Evolutionary conservation across 2,113 vertebrate genomes (phyloP), one percentile per base, ranked within the genome.

Genomic region (Otocyon megalotis): DNA sequence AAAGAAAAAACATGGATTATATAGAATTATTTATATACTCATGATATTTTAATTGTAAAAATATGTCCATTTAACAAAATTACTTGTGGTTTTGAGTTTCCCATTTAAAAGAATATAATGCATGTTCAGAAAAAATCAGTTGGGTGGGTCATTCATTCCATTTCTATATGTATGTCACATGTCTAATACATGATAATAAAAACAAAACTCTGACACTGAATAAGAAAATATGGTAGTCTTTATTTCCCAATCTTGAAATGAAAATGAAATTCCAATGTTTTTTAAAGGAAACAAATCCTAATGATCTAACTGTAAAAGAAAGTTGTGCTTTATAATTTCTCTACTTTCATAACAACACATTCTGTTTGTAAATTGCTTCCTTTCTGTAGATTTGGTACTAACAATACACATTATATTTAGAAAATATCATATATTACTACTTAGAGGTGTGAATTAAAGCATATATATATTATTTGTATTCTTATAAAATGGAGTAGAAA

Each of bases 101-200:
- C 30, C 67, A 43, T 48, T 96, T 94, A 95, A 98, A 92, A 96
- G 2, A 79, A 92, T 69, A 93, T 15, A 80, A 80, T 28, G 16
- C 74, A 74, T 94, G 95, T 60, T 94, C 48, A 95, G 76, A 97
- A 96, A 93, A 65, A 88, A 62, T 97, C 69, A 98, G 58, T 54
- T 89, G 62, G 76, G 58, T 26, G 65, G 91, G 90, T 97, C 87
- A 96, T 93, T 97, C n/a, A 53, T 37, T 80, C 88, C 48, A 95
- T 98, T 97, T 98, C 62, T 95, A 97, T 95, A 37, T 76, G 30
- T 80, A 94, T 94, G 62, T 96, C 94, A 98, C 93, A 37, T 93
- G 71, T 88, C 32, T 97, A 76, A 97, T 77, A 97, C 3, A n/a
- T 82, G 67, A 98, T 93, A 98, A 98, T 97, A 92, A 98, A 98